phyloP scores from a whole-genome alignment of 2,888 invertebrate genomes.

The Andricus quercusramuli region DNA sequence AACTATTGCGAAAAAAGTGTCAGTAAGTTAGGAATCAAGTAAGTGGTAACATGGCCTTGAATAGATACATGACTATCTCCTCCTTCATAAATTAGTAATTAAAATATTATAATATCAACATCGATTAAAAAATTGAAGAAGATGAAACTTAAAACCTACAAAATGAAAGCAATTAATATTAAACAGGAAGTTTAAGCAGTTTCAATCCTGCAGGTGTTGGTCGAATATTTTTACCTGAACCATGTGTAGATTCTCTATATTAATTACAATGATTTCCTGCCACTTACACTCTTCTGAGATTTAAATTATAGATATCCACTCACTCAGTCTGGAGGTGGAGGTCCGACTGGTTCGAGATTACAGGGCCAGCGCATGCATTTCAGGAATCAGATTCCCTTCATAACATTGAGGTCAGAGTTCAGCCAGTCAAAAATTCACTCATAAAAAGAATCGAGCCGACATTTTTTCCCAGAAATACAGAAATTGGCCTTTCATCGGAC shows the following conservation, averaged over 20 bases:
- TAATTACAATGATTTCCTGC: conserved; percentile 72
- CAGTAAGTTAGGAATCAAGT: background rate
- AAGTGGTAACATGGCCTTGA: background rate
- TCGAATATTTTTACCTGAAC: too few relatives aligned
- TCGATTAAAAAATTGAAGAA: background rate
- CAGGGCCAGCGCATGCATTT: conserved; percentile 65
- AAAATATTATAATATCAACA: background rate
- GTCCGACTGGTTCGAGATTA: conserved; percentile 58
- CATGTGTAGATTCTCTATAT: conserved; percentile 58
- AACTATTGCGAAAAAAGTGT: background rate
- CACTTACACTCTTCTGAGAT: conserved; percentile 68
- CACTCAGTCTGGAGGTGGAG: conserved; percentile 40
- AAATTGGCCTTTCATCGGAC: conserved; percentile 49
- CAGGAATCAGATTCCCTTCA: conserved; percentile 66
- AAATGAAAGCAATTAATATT: background rate
- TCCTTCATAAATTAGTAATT: background rate
- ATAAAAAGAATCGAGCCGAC: conserved; percentile 4
- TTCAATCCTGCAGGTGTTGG: background rate
- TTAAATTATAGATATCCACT: conserved; percentile 69
- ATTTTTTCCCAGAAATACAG: conserved; percentile 53
- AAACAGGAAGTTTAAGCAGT: background rate
- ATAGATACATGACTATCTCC: background rate
- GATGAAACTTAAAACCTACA: background rate
- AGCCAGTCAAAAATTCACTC: conserved; percentile 41
- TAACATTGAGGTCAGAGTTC: conserved; percentile 66